Percentiles rank a stretch among this genome's conserved stretches.
These are phyloP conservation scores for Syngnathoides biaculeatus DNA, from an alignment of 2,113 vertebrate species.

Conservation along the genomic window DNA sequence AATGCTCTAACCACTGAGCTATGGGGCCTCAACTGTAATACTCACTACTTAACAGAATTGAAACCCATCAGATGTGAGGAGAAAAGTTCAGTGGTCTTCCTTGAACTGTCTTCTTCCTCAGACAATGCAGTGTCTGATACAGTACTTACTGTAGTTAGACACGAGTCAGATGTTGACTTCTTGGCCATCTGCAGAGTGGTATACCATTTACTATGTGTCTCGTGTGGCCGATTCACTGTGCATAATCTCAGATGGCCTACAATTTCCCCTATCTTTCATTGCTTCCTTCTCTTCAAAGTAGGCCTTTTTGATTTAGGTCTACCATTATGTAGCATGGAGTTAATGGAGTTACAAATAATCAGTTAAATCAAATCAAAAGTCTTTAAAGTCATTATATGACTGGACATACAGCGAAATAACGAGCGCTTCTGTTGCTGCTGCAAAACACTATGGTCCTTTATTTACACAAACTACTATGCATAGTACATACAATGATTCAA, in stretches of 20 bases:
- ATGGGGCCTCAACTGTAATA: too few species aligned
- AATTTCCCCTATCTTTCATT: background rate
- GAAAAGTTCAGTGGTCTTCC: background rate
- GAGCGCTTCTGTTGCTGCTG: too few species aligned
- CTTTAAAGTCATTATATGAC: too few species aligned
- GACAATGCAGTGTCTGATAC: background rate
- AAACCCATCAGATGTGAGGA: slow-evolving; percentile 4
- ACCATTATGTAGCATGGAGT: background rate
- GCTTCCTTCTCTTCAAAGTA: background rate
- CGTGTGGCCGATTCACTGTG: background rate
- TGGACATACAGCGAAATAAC: too few species aligned
- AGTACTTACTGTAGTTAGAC: background rate
- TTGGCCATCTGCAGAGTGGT: background rate
- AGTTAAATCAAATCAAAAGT: too few species aligned
- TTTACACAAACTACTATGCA: too few species aligned
- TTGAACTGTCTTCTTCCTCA: background rate
- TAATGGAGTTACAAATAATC: background rate
- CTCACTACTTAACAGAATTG: too few species aligned
- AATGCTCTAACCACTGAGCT: too few species aligned
- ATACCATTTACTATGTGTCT: too few species aligned
- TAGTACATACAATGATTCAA: too few species aligned
- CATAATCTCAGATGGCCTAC: background rate
- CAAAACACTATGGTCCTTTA: too few species aligned
- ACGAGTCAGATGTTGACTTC: background rate
- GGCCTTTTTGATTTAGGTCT: background rate